These are phyloP conservation scores for Ctenoplectra terminalis DNA, from an alignment of 1,140 invertebrate genomes.

Conservation along the genomic window DNA sequence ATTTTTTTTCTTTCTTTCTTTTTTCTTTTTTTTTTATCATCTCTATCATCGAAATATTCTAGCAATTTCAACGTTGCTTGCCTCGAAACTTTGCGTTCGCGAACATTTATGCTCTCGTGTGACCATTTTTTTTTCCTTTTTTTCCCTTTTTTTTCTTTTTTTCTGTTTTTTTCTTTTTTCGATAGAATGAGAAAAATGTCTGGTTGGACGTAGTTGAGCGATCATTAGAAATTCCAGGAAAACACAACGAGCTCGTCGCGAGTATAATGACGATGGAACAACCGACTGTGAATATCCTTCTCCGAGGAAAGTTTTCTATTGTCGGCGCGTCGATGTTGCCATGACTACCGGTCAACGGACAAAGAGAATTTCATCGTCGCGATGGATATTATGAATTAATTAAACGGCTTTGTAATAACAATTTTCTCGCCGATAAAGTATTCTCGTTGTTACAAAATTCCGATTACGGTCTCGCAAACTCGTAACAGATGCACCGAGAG, in stretches of 20 bases:
- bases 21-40: not conserved
- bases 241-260: not conserved
- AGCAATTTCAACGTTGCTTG: not conserved
- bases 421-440: not conserved
- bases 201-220: not conserved
- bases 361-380: not conserved
- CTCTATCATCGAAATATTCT: not conserved
- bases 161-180: not conserved
- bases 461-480: not conserved
- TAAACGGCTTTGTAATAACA: not conserved
- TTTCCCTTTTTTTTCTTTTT: no score
- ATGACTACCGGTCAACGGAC: not conserved
- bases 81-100: not conserved
- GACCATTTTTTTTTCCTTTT: not conserved
- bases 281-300: not conserved
- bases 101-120: not conserved
- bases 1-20: not conserved
- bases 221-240: not conserved
- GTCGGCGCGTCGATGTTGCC: no score
- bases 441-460: not conserved
- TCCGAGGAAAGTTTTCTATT: no score
- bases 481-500: no score
- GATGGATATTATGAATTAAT: conserved; percentile 1
- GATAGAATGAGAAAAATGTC: not conserved
- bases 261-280: not conserved